These are phyloP conservation scores for Rhinichthys osculus DNA, from an alignment of 2,797 vertebrate species.

Conservation along the genomic window DNA sequence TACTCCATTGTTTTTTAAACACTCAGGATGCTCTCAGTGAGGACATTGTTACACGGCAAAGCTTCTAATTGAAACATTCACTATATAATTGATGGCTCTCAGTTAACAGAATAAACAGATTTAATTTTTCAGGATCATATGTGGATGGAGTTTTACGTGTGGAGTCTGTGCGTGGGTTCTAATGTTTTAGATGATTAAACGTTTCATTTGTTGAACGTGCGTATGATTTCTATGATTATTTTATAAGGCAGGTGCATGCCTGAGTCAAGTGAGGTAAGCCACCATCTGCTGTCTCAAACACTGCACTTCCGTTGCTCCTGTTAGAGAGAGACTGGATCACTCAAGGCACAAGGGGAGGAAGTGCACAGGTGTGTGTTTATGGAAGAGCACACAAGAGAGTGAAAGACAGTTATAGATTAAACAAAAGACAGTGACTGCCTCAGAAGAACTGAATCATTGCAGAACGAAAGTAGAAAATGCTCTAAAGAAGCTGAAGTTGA, in stretches of 20 bases:
- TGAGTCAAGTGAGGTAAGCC: slow-evolving; percentile 75
- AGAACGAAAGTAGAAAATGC: not conserved
- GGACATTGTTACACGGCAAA: slow-evolving; percentile 4
- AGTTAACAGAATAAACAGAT: slow-evolving; percentile 40
- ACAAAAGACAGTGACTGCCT: not conserved
- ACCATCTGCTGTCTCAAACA: slow-evolving; percentile 74
- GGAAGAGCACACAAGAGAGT: slow-evolving; percentile 5
- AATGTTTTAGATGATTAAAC: slow-evolving; percentile 38
- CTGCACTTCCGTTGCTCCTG: slow-evolving; percentile 67
- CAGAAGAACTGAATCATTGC: not conserved
- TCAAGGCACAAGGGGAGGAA: slow-evolving; percentile 73
- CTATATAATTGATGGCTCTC: slow-evolving; percentile 48
- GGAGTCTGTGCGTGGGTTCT: not conserved
- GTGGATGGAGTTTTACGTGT: slow-evolving; percentile 4
- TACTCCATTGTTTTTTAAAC: slow-evolving; percentile 41
- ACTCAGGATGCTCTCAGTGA: not conserved
- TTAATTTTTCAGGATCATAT: slow-evolving; percentile 34
- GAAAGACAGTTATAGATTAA: slow-evolving; percentile 36
- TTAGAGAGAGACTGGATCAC: slow-evolving; percentile 72
- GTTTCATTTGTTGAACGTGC: slow-evolving; percentile 31
- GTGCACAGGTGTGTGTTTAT: slow-evolving; percentile 69
- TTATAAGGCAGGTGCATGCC: slow-evolving; percentile 68
- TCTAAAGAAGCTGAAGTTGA: not conserved
- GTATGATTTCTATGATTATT: slow-evolving; percentile 47
- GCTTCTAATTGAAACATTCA: slow-evolving; percentile 31